These are phyloP conservation scores for Ploceus nigricollis DNA, from an alignment of 2,113 vertebrate species.

Conservation along the genomic window DNA sequence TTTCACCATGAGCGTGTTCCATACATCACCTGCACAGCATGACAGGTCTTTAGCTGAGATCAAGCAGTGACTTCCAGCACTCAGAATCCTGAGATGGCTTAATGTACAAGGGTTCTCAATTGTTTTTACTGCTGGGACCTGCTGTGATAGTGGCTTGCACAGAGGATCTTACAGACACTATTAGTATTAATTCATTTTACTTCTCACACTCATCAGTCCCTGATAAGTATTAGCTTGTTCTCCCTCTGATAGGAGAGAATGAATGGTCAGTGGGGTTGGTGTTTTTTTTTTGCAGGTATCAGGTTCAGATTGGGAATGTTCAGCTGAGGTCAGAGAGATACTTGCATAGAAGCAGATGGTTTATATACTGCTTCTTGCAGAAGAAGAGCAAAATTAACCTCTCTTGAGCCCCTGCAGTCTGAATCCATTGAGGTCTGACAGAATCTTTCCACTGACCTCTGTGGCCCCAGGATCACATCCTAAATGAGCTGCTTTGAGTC, in stretches of 20 bases:
- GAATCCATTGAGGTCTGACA: neutral
- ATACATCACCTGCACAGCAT: neutral
- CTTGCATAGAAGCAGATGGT: neutral
- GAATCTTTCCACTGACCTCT: conserved; percentile 33
- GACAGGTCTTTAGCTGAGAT: neutral
- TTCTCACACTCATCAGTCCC: neutral
- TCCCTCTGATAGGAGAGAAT: neutral
- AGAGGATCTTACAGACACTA: neutral
- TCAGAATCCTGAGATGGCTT: neutral
- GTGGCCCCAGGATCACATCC: neutral
- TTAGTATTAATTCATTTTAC: fast-evolving
- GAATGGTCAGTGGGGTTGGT: neutral
- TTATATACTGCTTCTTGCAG: neutral
- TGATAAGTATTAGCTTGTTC: neutral
- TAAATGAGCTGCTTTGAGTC: conserved; percentile 43
- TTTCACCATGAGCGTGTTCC: neutral
- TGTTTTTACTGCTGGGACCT: neutral
- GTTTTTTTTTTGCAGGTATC: conserved; percentile 24
- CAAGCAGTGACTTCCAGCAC: neutral
- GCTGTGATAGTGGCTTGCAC: neutral
- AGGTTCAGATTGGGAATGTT: neutral
- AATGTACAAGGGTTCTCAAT: neutral
- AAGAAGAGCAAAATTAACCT: neutral
- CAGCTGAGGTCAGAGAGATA: neutral
- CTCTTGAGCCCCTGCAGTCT: neutral